phyloP scores from a whole-genome alignment of 2,797 vertebrate species.

The Cyclura pinguis region DNA sequence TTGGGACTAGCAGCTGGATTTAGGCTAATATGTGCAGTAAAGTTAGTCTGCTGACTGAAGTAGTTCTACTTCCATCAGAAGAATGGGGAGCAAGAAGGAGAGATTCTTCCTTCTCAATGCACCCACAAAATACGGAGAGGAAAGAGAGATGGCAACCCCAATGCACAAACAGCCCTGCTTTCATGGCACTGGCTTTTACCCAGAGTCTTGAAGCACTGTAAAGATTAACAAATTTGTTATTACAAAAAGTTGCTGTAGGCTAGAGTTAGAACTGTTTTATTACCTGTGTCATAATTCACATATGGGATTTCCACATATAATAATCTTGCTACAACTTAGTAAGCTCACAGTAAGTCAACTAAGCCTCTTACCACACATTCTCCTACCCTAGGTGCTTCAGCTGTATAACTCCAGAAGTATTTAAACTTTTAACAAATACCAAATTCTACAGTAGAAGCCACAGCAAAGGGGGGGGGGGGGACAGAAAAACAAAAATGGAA shows the following conservation, averaged over 20 bases:
- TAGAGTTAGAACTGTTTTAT: no score
- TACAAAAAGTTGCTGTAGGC: no score
- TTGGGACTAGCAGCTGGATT: no score
- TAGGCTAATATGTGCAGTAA: neutral
- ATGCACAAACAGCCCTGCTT: neutral
- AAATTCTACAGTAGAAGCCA: conserved; percentile 38
- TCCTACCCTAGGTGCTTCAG: conserved; percentile 35
- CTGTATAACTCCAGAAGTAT: neutral
- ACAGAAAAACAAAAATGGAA: conserved; percentile 12
- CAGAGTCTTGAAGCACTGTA: no score
- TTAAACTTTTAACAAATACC: conserved; percentile 51
- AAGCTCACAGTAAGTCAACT: conserved; percentile 34
- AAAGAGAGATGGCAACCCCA: neutral
- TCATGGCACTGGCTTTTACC: no score
- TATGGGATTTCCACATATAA: conserved; percentile 50
- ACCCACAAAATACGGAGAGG: neutral
- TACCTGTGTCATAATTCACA: conserved; percentile 29
- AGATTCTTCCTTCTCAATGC: no score
- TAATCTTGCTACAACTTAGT: conserved; percentile 43
- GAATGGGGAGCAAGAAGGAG: no score
- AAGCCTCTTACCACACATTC: conserved; percentile 18
- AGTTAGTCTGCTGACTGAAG: neutral
- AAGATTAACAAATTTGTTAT: no score
- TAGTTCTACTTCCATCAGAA: no score
- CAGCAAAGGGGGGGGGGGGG: neutral